These are phyloP conservation scores for Psettodes erumei DNA, from an alignment of 2,113 vertebrate species.

Conservation along the genomic window DNA sequence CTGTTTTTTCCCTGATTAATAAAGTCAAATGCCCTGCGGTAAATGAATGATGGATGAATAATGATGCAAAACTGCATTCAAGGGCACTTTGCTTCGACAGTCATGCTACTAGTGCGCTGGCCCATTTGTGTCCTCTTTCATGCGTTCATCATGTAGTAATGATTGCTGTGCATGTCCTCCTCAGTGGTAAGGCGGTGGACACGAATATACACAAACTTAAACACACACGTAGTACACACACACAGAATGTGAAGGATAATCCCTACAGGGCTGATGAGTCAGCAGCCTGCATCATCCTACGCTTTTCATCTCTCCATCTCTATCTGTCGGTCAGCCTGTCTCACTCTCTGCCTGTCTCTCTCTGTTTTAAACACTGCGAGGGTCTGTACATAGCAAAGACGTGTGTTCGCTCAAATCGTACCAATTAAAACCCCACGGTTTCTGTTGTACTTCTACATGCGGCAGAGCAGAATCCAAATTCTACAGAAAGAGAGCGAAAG, in stretches of 20 bases:
- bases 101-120: slow-evolving; percentile 4
- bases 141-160: slow-evolving; percentile 51
- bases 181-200: slow-evolving; percentile 35
- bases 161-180: slow-evolving; percentile 24
- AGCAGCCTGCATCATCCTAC: slow-evolving; percentile 66
- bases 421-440: too few relatives aligned
- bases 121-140: slow-evolving; percentile 26
- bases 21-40: neutral
- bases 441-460: too few relatives aligned
- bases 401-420: too few relatives aligned
- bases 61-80: slow-evolving; percentile 25
- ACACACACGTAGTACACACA: neutral
- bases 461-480: neutral
- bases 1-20: neutral
- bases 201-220: slow-evolving; percentile 33
- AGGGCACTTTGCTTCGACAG: slow-evolving; percentile 43
- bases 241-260: slow-evolving; percentile 50
- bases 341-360: slow-evolving; percentile 31
- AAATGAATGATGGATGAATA: neutral
- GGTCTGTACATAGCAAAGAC: too few relatives aligned
- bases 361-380: slow-evolving; percentile 15
- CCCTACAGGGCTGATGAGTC: slow-evolving; percentile 72
- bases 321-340: slow-evolving; percentile 27
- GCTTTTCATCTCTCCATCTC: slow-evolving; percentile 44
- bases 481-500: neutral